Percentiles rank a stretch among this genome's conserved stretches.
Conservation (phyloP, 2,888 invertebrate genomes). For the Epinotia brunnichana region DNA sequence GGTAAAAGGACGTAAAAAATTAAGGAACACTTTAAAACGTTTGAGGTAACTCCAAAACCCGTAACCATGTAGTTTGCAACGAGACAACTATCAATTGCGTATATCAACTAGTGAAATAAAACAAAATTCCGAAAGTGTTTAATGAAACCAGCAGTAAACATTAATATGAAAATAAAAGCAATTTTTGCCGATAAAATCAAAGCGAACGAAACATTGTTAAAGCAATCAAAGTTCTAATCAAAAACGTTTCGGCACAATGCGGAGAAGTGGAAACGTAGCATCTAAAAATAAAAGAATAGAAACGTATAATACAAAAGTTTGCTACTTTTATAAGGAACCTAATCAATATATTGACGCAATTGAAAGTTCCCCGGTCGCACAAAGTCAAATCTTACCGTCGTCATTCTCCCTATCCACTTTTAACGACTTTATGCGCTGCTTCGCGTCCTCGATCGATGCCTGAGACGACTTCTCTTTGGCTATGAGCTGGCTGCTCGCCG, state of each 20-base stretch:
- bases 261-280: not conserved
- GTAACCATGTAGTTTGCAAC: not conserved
- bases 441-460: slow-evolving; percentile 76
- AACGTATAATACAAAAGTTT: not conserved
- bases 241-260: not conserved
- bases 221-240: not conserved
- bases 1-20: slow-evolving; percentile 39
- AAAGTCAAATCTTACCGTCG: slow-evolving; percentile 68
- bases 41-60: not conserved
- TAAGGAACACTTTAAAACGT: not conserved
- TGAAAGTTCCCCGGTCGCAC: slow-evolving; percentile 6
- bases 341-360: slow-evolving; percentile 4
- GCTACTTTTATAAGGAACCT: not conserved
- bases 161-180: not conserved
- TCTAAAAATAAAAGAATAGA: not conserved
- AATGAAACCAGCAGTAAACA: slow-evolving; percentile 53
- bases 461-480: slow-evolving; percentile 68
- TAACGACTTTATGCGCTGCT: slow-evolving; percentile 76
- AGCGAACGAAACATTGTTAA: not conserved
- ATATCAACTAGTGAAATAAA: slow-evolving; percentile 26
- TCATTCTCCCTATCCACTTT: slow-evolving; percentile 79
- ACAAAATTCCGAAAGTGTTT: not conserved
- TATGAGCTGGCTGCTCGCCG: slow-evolving; percentile 65
- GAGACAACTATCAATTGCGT: slow-evolving; percentile 15
- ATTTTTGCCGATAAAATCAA: not conserved